Percentiles rank a stretch among this genome's conserved stretches.
Conservation (phyloP, 2,888 invertebrate species). For the Tiphia femorata region DNA sequence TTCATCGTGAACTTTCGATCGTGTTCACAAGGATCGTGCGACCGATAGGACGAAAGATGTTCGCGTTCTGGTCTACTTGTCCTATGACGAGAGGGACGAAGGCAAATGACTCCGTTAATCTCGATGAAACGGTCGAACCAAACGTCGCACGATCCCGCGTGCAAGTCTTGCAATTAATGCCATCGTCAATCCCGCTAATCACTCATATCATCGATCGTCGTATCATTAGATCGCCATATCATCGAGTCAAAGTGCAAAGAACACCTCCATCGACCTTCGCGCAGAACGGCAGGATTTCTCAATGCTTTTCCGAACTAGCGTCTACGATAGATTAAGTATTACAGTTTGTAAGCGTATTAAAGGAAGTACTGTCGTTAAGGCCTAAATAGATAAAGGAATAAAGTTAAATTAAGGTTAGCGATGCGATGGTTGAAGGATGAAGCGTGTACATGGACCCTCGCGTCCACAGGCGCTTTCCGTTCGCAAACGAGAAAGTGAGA, state of each 20-base stretch:
- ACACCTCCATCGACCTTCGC: conserved; percentile 45
- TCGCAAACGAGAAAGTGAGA: conserved; percentile 17
- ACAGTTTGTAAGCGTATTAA: conserved; percentile 49
- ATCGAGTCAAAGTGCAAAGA: conserved; percentile 29
- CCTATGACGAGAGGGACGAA: no score
- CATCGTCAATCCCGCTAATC: conserved; percentile 48
- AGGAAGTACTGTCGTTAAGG: conserved; percentile 54
- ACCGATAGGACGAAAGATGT: no score
- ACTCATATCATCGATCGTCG: conserved; percentile 60
- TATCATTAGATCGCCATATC: conserved; percentile 59
- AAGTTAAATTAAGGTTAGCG: no score
- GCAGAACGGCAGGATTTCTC: conserved; percentile 41
- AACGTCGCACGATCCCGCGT: no score
- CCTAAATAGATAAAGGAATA: conserved; percentile 58
- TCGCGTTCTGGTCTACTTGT: no score
- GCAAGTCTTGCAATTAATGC: no score
- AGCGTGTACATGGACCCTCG: conserved; percentile 22
- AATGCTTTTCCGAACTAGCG: conserved; percentile 50
- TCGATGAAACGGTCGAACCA: no score
- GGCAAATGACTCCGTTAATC: no score
- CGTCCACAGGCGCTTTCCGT: no score
- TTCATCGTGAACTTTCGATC: no score
- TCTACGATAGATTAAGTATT: conserved; percentile 40
- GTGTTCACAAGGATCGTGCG: no score
- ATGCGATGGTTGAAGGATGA: no score